phyloP scores from a whole-genome alignment of 2,797 vertebrate genomes.

The Gadopsis marmoratus region DNA sequence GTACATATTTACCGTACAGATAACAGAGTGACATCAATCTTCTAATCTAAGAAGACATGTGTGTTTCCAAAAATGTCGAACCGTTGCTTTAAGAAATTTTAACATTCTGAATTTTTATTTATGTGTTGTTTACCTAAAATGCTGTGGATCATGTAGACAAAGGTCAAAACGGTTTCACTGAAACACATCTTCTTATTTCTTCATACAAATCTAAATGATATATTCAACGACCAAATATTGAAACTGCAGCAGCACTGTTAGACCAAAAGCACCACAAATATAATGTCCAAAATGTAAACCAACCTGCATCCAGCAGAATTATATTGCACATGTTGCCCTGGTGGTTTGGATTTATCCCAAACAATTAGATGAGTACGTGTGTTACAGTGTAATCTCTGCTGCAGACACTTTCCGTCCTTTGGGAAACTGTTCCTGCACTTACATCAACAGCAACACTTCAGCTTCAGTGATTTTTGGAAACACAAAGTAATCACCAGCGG shows the following conservation, averaged over 20 bases:
- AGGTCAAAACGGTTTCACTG: background rate
- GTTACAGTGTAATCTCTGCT: background rate
- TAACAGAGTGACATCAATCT: background rate
- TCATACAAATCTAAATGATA: background rate
- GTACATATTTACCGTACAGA: background rate
- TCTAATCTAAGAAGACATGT: background rate
- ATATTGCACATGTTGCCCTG: background rate
- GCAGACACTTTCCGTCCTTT: background rate
- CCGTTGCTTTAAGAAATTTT: too few species aligned
- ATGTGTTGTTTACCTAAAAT: background rate
- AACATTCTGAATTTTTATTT: background rate
- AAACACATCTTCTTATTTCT: conserved; percentile 46
- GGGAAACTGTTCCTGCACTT: conserved; percentile 18
- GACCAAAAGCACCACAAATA: background rate
- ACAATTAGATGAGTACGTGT: background rate
- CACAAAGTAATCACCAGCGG: background rate
- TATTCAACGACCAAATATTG: conserved; percentile 9
- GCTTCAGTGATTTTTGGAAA: conserved; percentile 12
- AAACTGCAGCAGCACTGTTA: conserved; percentile 13
- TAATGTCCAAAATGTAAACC: background rate
- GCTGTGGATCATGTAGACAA: background rate
- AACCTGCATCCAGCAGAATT: background rate
- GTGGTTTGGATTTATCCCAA: conserved; percentile 8
- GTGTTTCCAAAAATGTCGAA: too few species aligned
- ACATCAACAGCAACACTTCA: conserved; percentile 24